Evolutionary conservation across 2,888 invertebrate species (phyloP), one percentile per base, ranked within the genome.

Genomic region (Volucella inflata): DNA sequence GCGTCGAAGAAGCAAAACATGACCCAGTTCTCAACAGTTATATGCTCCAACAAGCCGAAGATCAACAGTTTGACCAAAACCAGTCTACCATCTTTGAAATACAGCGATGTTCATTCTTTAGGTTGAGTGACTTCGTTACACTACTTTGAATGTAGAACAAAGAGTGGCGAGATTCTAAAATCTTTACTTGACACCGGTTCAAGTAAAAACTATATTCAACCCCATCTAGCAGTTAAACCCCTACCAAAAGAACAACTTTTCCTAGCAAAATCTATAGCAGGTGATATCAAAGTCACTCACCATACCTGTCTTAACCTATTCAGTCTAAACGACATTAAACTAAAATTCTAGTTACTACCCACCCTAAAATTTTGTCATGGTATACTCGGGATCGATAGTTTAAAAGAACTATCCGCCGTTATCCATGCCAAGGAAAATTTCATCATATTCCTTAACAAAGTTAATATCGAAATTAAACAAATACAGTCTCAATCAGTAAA

Each of bases 71-170:
- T 11, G 6, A 57, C 9, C 46, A 70, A 57, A 16, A 12, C 14
- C 21, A 62, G 46, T 38, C n/a, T 12, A 53, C 59, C 11, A 10
- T 38, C 1, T 46, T 17, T 17, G 68, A 1, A 46, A 30, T 72
- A 40, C 10, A n/a, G 16, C 12, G 68, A 74, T 46, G 62, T 71
- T 2, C 2, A 76, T 76, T 76, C 75, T 82, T 82, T 82, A 65
- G 76, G 12, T 8, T 60, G 30, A 71, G 21, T 2, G 59, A 59
- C 50, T 68, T 55, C 67, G 55, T 53, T 51, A 16, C 51, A 36
- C 6, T 64, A 64, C 14, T 50, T 46, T 17, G 42, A 40, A 14
- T 38, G n/a, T 11, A 60, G 14, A 21, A 60, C 60, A 42, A 42
- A 60, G 57, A 57, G 38, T 40, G 40, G 40, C 3, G 36, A 57